phyloP scores from a whole-genome alignment of 2,113 vertebrate genomes.

The Pseudonaja textilis region DNA sequence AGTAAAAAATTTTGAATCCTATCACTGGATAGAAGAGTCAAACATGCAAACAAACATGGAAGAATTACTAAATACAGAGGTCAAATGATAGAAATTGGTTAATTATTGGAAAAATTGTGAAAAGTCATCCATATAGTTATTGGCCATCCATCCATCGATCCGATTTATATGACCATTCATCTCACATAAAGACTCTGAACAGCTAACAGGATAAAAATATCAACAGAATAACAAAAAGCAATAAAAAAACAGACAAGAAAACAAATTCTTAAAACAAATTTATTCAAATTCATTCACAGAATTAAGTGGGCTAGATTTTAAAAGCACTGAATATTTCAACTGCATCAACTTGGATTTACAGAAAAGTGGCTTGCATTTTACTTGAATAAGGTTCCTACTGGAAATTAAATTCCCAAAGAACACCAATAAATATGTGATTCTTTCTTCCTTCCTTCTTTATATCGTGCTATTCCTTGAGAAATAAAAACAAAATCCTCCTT shows the following conservation, averaged over 20 bases:
- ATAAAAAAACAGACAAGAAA: constrained; percentile 9
- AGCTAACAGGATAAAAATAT: background rate
- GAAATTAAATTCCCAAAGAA: background rate
- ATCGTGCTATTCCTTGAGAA: background rate
- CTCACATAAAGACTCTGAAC: background rate
- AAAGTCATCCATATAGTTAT: background rate
- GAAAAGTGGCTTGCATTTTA: background rate
- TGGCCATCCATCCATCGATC: background rate
- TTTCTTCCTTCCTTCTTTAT: background rate
- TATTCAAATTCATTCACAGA: background rate
- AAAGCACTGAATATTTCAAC: background rate
- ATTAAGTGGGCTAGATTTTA: background rate
- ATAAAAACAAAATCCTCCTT: background rate
- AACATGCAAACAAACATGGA: background rate
- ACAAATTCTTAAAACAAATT: background rate
- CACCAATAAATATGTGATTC: background rate
- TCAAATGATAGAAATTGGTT: background rate
- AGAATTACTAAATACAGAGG: background rate
- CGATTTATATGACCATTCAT: background rate
- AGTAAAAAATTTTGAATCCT: no score
- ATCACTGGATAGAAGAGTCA: background rate
- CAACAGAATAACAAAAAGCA: background rate
- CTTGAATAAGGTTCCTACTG: background rate
- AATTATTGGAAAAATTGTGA: background rate
- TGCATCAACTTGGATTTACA: background rate